Conservation (phyloP, 2,113 vertebrate species). For the Ceuthmochares aereus region DNA sequence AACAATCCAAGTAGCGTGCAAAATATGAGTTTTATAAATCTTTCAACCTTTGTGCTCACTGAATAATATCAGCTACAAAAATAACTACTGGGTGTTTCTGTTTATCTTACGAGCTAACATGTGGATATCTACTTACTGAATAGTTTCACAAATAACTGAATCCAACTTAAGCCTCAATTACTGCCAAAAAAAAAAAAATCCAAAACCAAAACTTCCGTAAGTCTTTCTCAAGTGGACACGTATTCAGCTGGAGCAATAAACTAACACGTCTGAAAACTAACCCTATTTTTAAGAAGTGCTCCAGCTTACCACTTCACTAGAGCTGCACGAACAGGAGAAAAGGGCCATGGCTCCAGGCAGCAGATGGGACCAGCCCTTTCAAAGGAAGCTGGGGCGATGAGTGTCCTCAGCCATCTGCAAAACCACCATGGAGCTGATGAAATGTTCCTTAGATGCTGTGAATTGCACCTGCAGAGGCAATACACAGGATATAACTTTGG, state of each 20-base stretch:
- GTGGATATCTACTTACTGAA: not conserved
- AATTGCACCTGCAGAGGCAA: not conserved
- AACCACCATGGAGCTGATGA: not conserved
- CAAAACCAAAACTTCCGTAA: not conserved
- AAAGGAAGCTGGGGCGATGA: not conserved
- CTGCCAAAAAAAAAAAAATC: not conserved
- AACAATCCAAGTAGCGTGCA: not conserved
- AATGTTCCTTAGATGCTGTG: accelerated
- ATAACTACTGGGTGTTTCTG: not conserved
- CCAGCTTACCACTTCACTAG: not conserved
- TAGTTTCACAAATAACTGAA: not conserved
- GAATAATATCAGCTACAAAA: not conserved
- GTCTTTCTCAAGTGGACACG: not conserved
- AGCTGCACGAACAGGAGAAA: not conserved
- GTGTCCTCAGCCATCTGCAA: not conserved
- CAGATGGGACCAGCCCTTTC: not conserved
- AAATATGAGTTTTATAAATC: not conserved
- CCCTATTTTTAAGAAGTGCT: not conserved
- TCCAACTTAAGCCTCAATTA: not conserved
- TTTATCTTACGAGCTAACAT: not conserved
- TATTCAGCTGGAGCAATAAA: not conserved
- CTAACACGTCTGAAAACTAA: not conserved
- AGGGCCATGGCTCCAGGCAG: not conserved
- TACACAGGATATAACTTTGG: not conserved
- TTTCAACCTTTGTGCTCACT: not conserved